Percentiles rank a stretch among this genome's conserved stretches.
These are phyloP conservation scores for Cyphomyrus plagiostoma DNA, from an alignment of 2,113 vertebrate genomes.

Conservation along the genomic window DNA sequence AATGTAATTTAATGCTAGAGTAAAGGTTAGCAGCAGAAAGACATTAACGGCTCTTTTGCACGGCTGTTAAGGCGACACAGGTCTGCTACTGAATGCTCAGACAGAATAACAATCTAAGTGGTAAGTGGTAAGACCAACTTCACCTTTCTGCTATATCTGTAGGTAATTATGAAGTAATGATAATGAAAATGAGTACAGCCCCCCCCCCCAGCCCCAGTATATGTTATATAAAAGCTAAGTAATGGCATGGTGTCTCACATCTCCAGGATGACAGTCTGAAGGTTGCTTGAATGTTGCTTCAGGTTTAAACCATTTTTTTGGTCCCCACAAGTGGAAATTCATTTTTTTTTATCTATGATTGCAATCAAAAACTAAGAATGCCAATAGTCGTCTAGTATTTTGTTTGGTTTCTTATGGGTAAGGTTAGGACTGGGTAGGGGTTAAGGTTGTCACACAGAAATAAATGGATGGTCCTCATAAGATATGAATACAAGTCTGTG, in stretches of 20 bases:
- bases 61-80: background rate
- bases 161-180: background rate
- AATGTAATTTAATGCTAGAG: background rate
- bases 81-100: background rate
- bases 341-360: background rate
- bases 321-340: too few relatives aligned
- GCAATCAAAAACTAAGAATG: background rate
- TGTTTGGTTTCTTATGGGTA: background rate
- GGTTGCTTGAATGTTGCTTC: too few relatives aligned
- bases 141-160: background rate
- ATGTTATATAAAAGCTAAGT: background rate
- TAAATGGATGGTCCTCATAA: too few relatives aligned
- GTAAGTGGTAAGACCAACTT: background rate
- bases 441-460: too few relatives aligned
- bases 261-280: background rate
- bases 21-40: background rate
- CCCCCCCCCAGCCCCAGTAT: background rate
- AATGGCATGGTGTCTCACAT: background rate
- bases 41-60: background rate
- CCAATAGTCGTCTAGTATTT: background rate
- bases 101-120: background rate
- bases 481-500: too few relatives aligned
- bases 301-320: background rate
- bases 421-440: background rate
- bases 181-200: background rate